phyloP scores from a whole-genome alignment of 2,888 invertebrate species.

The Campoletis raptor region DNA sequence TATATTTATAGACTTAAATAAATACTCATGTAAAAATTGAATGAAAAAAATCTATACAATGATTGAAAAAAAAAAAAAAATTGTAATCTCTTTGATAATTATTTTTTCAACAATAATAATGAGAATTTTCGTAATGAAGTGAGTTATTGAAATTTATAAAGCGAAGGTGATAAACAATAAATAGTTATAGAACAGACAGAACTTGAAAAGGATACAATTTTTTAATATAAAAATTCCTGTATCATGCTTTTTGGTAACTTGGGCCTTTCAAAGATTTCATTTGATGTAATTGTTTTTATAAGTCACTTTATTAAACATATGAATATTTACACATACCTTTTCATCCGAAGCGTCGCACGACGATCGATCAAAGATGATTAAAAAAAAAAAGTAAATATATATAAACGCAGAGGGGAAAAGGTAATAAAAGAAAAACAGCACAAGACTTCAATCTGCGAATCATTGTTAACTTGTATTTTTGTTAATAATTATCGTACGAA shows the following conservation, averaged over 20 bases:
- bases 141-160: not conserved
- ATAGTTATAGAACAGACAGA: too few relatives aligned
- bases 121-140: not conserved
- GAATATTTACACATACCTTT: constrained; percentile 1
- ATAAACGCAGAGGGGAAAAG: not conserved
- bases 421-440: constrained; percentile 31
- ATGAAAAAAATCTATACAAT: not conserved
- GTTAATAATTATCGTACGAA: constrained; percentile 80
- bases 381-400: not conserved
- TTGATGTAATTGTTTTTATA: not conserved
- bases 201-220: not conserved
- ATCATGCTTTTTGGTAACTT: not conserved
- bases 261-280: not conserved
- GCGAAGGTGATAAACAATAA: not conserved
- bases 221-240: not conserved
- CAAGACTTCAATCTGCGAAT: constrained; percentile 68
- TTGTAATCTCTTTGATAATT: too few relatives aligned
- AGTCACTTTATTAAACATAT: not conserved
- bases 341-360: not conserved
- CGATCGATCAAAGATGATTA: not conserved
- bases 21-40: not conserved
- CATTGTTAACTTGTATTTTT: constrained; percentile 82
- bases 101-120: not conserved
- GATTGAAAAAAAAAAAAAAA: not conserved
- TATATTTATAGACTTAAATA: not conserved